Evolutionary conservation across 2,888 invertebrate genomes (phyloP), one percentile per base, ranked within the genome.

Genomic region (Nomada hirtipes): DNA sequence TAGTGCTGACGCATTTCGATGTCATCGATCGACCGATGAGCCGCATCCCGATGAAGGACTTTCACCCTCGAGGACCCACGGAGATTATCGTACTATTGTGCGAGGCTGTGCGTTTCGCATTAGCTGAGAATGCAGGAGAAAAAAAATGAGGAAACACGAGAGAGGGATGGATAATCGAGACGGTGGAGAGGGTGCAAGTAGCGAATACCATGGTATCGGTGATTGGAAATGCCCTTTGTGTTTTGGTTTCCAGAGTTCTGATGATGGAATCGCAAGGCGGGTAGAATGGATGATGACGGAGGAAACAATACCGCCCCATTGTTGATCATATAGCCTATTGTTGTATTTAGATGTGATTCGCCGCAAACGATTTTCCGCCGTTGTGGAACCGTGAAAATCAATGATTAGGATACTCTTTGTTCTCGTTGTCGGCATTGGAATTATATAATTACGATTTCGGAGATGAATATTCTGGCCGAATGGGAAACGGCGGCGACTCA

Each of bases 151-250:
- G 53, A 55, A 13, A 23, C 10, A 36, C n/a, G 26, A 20, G n/a
- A 29, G 47, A 13, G 20, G 60, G 57, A 36, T 65, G 52, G 64
- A 73, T 64, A 52, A 71, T 71, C 36, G 70, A 36, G 44, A 18
- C 42, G 53, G 23, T 53, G 18, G 29, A 18, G 15, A 29, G 74
- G 68, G 60, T 23, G 76, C 72, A 69, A 72, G 75, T 79, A 26
- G 75, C 53, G 71, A 67, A 59, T 26, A 18, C 76, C 52, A 36
- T 36, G 36, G 70, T 69, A 81, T 78, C 81, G 75, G 72, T 84
- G 84, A 85, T 85, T 85, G 84, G 81, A 81, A 85, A 77, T 85
- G 81, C 55, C 84, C 84, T 84, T 85, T 85, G 84, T 84, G 72
- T 73, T 81, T 78, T 70, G 50, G 64, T 77, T 78, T 81, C 77